Evolutionary conservation across 2,797 vertebrate genomes (phyloP), one percentile per base, ranked within the genome.

Genomic region (Phalloptychus januarius): DNA sequence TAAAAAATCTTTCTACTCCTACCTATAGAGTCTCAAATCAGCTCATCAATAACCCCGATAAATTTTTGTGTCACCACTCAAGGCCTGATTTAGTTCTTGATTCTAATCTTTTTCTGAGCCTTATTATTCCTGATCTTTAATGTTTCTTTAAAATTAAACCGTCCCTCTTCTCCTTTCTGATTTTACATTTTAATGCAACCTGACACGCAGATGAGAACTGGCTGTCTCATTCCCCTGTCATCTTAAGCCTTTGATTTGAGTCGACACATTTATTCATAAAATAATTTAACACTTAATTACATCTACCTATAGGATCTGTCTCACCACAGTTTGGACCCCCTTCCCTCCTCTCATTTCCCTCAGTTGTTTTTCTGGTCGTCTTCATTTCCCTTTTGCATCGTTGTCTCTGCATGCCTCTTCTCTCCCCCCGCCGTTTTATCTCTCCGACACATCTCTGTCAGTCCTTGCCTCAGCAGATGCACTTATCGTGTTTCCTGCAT

Each of bases 221-320:
- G 83, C 84, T 84, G 74, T 79, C 72, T 71, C 74, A 61, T 44
- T 52, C 40, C 72, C 42, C 71, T 73, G 70, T 65, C 16, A 69
- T 48, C 76, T 75, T 72, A 75, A 78, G 58, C 65, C 54, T 79
- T 76, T 80, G 82, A 90, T 91, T 72, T 71, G 71, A 84, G 83
- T 75, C 83, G 87, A 88, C 87, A 76, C 40, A 20, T 84, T 79
- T 91, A 92, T 93, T 87, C 91, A 91, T 86, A 84, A 83, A 83
- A 80, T 85, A 81, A 87, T 91, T 92, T 90, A 91, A 89, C 84
- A 88, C 87, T 88, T 91, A 89, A 93, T 92, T 90, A 89, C 77
- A 42, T 88, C 61, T 77, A 75, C 86, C 85, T 84, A 76, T 54
- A 71, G 81, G 87, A 85, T 77, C 70, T 61, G 69, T 69, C 80